Percentiles rank a stretch among this genome's conserved stretches.
Conservation (phyloP, 2,797 vertebrate species). For the Siniperca scherzeri region DNA sequence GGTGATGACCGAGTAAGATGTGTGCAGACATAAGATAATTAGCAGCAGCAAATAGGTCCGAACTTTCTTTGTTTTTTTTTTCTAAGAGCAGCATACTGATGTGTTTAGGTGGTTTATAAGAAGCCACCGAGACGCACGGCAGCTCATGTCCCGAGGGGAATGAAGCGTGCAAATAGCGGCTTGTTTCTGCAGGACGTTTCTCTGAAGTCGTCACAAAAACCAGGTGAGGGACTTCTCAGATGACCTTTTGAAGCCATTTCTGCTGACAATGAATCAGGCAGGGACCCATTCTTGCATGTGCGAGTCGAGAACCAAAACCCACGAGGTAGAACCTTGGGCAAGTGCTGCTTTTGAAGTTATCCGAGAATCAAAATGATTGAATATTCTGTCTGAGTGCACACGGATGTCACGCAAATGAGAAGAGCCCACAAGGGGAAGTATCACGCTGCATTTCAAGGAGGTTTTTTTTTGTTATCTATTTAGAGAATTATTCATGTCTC, state of each 20-base stretch:
- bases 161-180: background rate
- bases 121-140: conserved; percentile 13
- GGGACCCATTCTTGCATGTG: background rate
- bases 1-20: conserved; percentile 38
- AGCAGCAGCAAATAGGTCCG: conserved; percentile 41
- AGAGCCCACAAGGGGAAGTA: conserved; percentile 24
- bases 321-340: conserved; percentile 51
- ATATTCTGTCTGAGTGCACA: conserved; percentile 58
- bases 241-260: conserved; percentile 70
- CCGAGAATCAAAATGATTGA: conserved; percentile 58
- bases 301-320: conserved; percentile 50
- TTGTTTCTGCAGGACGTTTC: conserved; percentile 35
- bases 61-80: conserved; percentile 7
- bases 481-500: conserved; percentile 66
- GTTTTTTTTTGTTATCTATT: conserved; percentile 39
- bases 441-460: conserved; percentile 40
- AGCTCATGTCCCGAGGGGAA: conserved; percentile 22
- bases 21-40: conserved; percentile 43
- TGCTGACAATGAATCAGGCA: conserved; percentile 49
- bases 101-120: conserved; percentile 22
- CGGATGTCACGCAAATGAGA: conserved; percentile 56
- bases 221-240: conserved; percentile 51
- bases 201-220: conserved; percentile 49
- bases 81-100: conserved; percentile 22
- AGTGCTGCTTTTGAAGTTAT: conserved; percentile 63